Conservation (phyloP, 2,888 invertebrate genomes). For the Empis stercorea region DNA sequence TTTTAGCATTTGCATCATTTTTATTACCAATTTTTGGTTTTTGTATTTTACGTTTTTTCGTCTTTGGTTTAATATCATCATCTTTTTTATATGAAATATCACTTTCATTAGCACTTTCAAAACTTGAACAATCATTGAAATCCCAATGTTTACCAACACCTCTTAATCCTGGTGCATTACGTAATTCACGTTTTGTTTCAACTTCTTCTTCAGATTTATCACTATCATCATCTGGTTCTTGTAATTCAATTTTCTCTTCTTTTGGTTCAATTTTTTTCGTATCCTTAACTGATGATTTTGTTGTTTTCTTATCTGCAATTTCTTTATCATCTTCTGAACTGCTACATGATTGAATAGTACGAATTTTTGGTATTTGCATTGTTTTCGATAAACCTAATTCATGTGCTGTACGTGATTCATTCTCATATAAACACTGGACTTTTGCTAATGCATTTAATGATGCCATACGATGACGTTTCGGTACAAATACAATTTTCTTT, state of each 20-base stretch:
- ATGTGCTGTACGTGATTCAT: slow-evolving; percentile 65
- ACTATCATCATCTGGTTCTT: background rate
- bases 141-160: slow-evolving; percentile 78
- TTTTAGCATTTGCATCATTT: slow-evolving; percentile 20
- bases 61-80: slow-evolving; percentile 11
- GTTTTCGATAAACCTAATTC: slow-evolving; percentile 42
- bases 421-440: slow-evolving; percentile 83
- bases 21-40: slow-evolving; percentile 9
- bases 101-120: slow-evolving; percentile 14
- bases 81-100: slow-evolving; percentile 8
- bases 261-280: slow-evolving; percentile 3
- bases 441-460: slow-evolving; percentile 80
- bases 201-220: slow-evolving; percentile 15
- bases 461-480: slow-evolving; percentile 74
- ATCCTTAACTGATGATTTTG: background rate
- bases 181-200: slow-evolving; percentile 43
- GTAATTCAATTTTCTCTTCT: background rate
- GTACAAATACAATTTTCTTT: slow-evolving; percentile 37
- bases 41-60: slow-evolving; percentile 9
- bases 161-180: slow-evolving; percentile 61
- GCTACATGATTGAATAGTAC: slow-evolving; percentile 26
- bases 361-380: slow-evolving; percentile 37
- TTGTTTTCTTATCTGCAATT: background rate
- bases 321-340: slow-evolving; percentile 38
- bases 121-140: slow-evolving; percentile 43